Evolutionary conservation across 2,888 invertebrate species (phyloP).

Genomic region (Lymantria monacha): DNA sequence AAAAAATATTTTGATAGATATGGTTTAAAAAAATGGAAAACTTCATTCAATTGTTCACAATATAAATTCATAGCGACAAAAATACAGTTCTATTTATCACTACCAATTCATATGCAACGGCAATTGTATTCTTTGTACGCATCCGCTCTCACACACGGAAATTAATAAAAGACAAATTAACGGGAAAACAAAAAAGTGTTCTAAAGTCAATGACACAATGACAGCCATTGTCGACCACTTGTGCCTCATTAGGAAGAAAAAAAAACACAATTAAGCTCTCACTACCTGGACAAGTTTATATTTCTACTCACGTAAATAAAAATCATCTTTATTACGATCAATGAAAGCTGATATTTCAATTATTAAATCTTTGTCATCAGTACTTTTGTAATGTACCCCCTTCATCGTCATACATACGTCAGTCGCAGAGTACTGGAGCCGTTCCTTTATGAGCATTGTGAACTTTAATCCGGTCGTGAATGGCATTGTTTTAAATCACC

Average conservation of each 20-base stretch:
- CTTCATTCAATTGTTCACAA: constrained; percentile 12
- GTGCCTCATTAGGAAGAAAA: constrained; percentile 77
- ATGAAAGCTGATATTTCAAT: constrained; percentile 38
- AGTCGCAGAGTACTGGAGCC: constrained; percentile 56
- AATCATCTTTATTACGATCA: constrained; percentile 25
- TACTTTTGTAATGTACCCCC: constrained; percentile 22
- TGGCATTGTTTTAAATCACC: constrained; percentile 69
- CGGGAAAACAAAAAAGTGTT: constrained; percentile 51
- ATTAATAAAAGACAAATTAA: constrained; percentile 65
- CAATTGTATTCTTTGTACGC: constrained; percentile 38
- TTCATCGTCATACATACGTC: constrained; percentile 61
- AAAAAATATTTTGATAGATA: no score
- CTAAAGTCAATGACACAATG: constrained; percentile 67
- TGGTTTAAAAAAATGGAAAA: no score
- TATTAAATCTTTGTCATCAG: constrained; percentile 12
- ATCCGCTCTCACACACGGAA: constrained; percentile 54
- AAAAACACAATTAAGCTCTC: constrained; percentile 69
- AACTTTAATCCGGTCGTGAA: constrained; percentile 68
- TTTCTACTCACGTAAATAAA: constrained; percentile 12
- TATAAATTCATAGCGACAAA: constrained; percentile 12
- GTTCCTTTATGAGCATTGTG: constrained; percentile 78
- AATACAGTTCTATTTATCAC: constrained; percentile 19
- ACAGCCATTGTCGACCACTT: constrained; percentile 73
- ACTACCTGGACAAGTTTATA: constrained; percentile 47
- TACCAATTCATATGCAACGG: constrained; percentile 32